A percentile compares a stretch with the other conserved stretches of the same genome.
Evolutionary conservation across 2,797 vertebrate genomes (phyloP).

Genomic region (Eupleurogrammus muticus): DNA sequence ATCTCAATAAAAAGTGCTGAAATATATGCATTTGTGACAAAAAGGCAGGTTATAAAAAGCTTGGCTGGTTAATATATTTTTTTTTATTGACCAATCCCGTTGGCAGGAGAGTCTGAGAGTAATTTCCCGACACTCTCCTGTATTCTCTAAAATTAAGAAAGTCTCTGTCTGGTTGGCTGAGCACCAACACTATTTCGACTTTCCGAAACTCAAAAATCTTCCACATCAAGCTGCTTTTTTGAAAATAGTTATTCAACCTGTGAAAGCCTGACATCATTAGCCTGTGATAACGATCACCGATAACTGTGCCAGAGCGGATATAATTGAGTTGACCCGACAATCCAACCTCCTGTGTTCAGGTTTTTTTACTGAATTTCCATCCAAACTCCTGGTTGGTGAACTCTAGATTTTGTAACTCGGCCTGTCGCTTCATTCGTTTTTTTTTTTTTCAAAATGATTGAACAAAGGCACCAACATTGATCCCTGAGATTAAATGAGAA

Average conservation of each 20-base stretch:
- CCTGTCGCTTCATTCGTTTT: conserved; percentile 23
- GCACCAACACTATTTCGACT: background rate
- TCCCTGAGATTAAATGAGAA: conserved; percentile 25
- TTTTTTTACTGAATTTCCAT: conserved; percentile 27
- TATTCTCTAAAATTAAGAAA: too few species aligned
- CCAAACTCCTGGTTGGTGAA: conserved; percentile 35
- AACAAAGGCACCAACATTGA: conserved; percentile 29
- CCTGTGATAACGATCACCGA: conserved; percentile 24
- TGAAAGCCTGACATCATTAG: conserved; percentile 38
- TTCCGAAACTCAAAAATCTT: background rate
- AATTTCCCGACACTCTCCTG: too few species aligned
- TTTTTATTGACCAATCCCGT: too few species aligned
- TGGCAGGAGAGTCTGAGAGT: too few species aligned
- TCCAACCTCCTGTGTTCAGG: conserved; percentile 18
- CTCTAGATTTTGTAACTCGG: conserved; percentile 11
- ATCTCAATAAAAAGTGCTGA: too few species aligned
- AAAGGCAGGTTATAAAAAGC: too few species aligned
- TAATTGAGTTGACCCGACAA: conserved; percentile 38
- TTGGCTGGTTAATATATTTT: too few species aligned
- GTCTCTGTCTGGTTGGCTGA: background rate
- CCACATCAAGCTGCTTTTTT: conserved; percentile 11
- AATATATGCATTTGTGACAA: too few species aligned
- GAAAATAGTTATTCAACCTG: conserved; percentile 7
- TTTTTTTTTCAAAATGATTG: conserved; percentile 30
- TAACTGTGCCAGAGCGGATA: conserved; percentile 28